Conservation (phyloP, 2,113 vertebrate species). For the Petromus typicus region DNA sequence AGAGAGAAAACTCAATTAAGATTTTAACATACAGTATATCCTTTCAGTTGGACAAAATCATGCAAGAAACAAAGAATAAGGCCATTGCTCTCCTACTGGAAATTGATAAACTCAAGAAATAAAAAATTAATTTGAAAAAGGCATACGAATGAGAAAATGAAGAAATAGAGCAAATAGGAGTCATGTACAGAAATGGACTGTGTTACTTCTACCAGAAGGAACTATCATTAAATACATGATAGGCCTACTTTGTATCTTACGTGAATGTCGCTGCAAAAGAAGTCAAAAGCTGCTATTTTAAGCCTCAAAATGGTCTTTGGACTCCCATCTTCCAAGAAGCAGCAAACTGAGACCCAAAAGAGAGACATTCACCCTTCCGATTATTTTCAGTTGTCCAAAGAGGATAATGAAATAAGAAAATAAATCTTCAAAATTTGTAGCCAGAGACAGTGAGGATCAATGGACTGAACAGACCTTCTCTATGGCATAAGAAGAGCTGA, state of each 20-base stretch:
- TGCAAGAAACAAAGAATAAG: slow-evolving; percentile 56
- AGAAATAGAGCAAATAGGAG: slow-evolving; percentile 41
- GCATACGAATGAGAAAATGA: neutral
- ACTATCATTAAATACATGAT: slow-evolving; percentile 25
- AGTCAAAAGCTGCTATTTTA: neutral
- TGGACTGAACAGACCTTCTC: neutral
- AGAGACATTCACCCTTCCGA: neutral
- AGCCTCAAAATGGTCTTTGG: neutral
- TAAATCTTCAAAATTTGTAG: neutral
- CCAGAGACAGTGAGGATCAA: neutral
- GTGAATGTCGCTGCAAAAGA: slow-evolving; percentile 21
- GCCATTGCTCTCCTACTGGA: neutral
- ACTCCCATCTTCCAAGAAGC: neutral
- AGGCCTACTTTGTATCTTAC: slow-evolving; percentile 7
- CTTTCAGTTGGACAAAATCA: slow-evolving; percentile 50
- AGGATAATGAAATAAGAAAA: neutral
- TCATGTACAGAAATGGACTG: neutral
- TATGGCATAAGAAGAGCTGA: neutral
- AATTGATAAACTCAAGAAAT: slow-evolving; percentile 51
- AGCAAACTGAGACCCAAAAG: neutral
- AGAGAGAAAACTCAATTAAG: slow-evolving; percentile 59
- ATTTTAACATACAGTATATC: slow-evolving; percentile 39
- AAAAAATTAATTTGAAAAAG: slow-evolving; percentile 60
- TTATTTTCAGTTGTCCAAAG: slow-evolving; percentile 11
- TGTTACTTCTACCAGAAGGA: neutral